These are phyloP conservation scores for Drosophila sp. DNA, from an alignment of 1,140 invertebrate species.

Conservation along the genomic window DNA sequence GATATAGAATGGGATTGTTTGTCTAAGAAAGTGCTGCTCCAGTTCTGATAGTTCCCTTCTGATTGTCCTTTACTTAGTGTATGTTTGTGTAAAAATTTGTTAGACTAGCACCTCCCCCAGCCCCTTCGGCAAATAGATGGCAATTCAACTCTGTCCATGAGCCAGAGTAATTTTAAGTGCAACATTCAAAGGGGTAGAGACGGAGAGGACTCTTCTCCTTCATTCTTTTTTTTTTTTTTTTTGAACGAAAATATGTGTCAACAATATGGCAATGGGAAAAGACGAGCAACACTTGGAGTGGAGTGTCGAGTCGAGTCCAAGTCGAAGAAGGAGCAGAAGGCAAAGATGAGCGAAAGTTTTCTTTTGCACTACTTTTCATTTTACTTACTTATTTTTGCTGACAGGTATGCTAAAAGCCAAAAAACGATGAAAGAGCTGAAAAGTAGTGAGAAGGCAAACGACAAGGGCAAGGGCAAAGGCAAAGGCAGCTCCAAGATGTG, in stretches of 20 bases:
- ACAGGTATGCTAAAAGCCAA: constrained; percentile 81
- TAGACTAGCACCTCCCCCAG: not conserved
- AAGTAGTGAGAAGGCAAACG: constrained; percentile 53
- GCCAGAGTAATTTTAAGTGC: constrained; percentile 5
- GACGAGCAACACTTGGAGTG: constrained; percentile 8
- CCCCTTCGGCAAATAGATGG: not conserved
- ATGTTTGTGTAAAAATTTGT: not conserved
- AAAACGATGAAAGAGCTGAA: constrained; percentile 51
- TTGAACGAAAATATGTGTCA: constrained; percentile 72
- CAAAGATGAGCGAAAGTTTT: constrained; percentile 73
- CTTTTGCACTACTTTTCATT: constrained; percentile 76
- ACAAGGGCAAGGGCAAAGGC: constrained; percentile 15
- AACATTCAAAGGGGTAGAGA: not conserved
- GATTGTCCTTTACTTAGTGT: too few species aligned
- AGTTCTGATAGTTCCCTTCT: not conserved
- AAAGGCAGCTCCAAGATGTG: constrained; percentile 23
- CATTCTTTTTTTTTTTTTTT: not conserved
- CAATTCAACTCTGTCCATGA: not conserved
- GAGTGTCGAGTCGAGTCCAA: not conserved
- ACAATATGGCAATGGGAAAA: constrained; percentile 54
- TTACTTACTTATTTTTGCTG: constrained; percentile 60
- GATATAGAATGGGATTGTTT: not conserved
- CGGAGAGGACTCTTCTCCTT: constrained; percentile 16
- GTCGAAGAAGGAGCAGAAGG: constrained; percentile 19
- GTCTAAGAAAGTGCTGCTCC: not conserved